phyloP scores from a whole-genome alignment of 2,797 vertebrate genomes.

The Ispidina picta region DNA sequence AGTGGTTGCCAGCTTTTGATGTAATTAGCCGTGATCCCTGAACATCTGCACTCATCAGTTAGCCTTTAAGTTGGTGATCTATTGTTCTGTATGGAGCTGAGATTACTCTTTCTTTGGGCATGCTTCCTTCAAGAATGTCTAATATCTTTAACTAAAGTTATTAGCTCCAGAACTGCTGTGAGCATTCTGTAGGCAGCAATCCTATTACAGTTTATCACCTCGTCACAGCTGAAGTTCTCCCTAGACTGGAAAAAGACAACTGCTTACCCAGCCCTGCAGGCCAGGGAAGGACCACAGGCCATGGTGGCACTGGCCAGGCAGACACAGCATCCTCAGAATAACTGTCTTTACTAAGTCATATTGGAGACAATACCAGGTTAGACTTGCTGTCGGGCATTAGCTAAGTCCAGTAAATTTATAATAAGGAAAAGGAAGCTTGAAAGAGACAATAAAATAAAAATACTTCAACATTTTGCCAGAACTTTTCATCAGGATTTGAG shows the following conservation, averaged over 20 bases:
- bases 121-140: slow-evolving; percentile 29
- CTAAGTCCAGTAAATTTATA: neutral
- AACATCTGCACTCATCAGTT: slow-evolving; percentile 60
- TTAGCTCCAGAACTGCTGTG: slow-evolving; percentile 37
- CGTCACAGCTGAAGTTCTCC: slow-evolving; percentile 35
- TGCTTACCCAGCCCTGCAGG: slow-evolving; percentile 19
- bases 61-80: slow-evolving; percentile 57
- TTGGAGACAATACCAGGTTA: neutral
- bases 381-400: neutral
- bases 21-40: slow-evolving; percentile 62
- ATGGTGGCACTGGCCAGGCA: slow-evolving; percentile 21
- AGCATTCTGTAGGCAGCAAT: slow-evolving; percentile 43
- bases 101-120: slow-evolving; percentile 34
- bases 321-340: neutral
- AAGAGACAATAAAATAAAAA: neutral
- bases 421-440: neutral
- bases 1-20: slow-evolving; percentile 67
- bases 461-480: neutral
- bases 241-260: neutral
- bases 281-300: slow-evolving; percentile 22
- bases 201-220: slow-evolving; percentile 60
- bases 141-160: slow-evolving; percentile 49
- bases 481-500: neutral
- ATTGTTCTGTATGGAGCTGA: slow-evolving; percentile 38
- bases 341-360: slow-evolving; percentile 2